phyloP scores from a whole-genome alignment of 1,140 invertebrate genomes.

The Hydropsyche tenuis region DNA sequence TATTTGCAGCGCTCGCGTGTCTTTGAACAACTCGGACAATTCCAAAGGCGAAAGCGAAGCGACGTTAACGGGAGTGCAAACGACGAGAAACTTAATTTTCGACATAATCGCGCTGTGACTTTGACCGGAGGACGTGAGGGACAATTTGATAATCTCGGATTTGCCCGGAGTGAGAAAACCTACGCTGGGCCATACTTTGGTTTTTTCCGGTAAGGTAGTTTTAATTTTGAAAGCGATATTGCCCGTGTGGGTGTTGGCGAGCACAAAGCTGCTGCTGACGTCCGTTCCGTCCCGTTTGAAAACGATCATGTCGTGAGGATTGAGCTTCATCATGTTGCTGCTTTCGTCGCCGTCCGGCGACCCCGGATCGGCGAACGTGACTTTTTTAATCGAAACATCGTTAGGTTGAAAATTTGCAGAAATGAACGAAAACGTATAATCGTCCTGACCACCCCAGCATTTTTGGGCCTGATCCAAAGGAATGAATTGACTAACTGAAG shows the following conservation, averaged over 20 bases:
- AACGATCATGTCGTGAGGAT: constrained; percentile 67
- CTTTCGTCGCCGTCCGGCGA: constrained; percentile 54
- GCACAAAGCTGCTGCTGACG: constrained; percentile 67
- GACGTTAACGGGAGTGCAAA: constrained; percentile 58
- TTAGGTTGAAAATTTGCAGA: constrained; percentile 35
- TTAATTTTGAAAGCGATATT: constrained; percentile 78
- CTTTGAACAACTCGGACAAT: constrained; percentile 57
- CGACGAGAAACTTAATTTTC: constrained; percentile 59
- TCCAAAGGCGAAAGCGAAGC: constrained; percentile 55
- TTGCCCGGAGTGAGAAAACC: constrained; percentile 72
- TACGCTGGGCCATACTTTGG: constrained; percentile 84
- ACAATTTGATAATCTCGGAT: constrained; percentile 58
- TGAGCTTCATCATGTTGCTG: constrained; percentile 61
- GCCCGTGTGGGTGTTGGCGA: constrained; percentile 72
- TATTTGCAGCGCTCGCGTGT: constrained; percentile 55
- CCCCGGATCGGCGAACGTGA: constrained; percentile 61
- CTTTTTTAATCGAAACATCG: constrained; percentile 61
- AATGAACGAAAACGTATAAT: constrained; percentile 75
- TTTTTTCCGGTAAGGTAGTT: constrained; percentile 85
- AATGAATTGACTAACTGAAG: constrained; percentile 78
- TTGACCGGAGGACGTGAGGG: constrained; percentile 57
- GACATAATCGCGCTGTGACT: constrained; percentile 51
- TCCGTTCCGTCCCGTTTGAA: constrained; percentile 72
- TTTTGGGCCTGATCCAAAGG: constrained; percentile 74
- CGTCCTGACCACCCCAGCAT: constrained; percentile 86